Percentiles rank a stretch among this genome's conserved stretches.
Conservation (phyloP, 2,888 invertebrate species). For the Dicyrtoma fusca region DNA sequence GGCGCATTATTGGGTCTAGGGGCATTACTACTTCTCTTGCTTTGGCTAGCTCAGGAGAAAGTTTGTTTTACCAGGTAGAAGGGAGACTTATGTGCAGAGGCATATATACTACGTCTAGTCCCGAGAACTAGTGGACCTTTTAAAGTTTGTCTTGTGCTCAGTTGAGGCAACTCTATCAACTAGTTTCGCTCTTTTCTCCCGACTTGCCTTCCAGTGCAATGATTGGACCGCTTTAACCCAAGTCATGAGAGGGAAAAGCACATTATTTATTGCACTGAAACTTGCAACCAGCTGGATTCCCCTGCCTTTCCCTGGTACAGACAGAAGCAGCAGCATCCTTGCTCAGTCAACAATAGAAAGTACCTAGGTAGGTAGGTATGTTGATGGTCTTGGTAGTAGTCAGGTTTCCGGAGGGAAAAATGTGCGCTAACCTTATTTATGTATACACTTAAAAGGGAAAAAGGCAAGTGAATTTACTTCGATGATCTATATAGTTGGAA, state of each 20-base stretch:
- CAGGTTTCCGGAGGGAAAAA: too few species aligned
- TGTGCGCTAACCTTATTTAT: too few species aligned
- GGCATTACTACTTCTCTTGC: neutral
- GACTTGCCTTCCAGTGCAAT: neutral
- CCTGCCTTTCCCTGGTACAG: too few species aligned
- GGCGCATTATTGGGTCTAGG: neutral
- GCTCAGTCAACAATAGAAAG: too few species aligned
- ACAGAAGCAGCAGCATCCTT: too few species aligned
- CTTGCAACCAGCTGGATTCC: neutral
- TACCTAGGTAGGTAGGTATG: too few species aligned
- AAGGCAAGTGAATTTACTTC: too few species aligned
- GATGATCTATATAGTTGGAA: too few species aligned
- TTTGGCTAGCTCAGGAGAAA: neutral
- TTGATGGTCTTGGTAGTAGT: too few species aligned
- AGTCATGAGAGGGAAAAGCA: conserved; percentile 7
- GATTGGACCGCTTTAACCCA: neutral
- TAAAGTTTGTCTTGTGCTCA: conserved; percentile 14
- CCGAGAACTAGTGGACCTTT: neutral
- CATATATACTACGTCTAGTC: neutral
- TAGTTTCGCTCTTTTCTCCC: neutral
- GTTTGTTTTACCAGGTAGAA: neutral
- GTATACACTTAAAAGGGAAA: too few species aligned
- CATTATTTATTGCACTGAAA: conserved; percentile 12
- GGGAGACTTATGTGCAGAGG: too few species aligned
- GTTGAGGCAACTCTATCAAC: conserved; percentile 3